These are phyloP conservation scores for Trichonephila inaurata DNA, from an alignment of 1,140 invertebrate species.

Conservation along the genomic window DNA sequence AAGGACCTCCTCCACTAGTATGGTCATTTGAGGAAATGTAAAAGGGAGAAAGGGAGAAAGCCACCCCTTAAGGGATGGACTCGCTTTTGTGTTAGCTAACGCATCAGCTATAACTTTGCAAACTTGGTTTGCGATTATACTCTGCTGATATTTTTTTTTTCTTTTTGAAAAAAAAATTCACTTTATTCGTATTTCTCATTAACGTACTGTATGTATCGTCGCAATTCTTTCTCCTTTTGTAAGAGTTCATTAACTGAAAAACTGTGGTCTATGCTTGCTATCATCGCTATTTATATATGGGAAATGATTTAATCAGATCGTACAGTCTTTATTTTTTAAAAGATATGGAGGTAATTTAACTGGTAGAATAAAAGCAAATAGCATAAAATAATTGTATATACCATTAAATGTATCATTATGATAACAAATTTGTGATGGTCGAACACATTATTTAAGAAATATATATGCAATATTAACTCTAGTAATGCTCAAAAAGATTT, in stretches of 20 bases:
- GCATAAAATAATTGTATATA: not conserved
- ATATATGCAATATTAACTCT: not conserved
- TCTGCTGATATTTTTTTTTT: not conserved
- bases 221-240: not conserved
- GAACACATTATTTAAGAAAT: not conserved
- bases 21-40: constrained; percentile 64
- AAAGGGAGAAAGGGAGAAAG: not conserved
- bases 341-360: not conserved
- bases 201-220: not conserved
- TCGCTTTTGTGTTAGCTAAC: not conserved
- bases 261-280: not conserved
- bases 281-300: not conserved
- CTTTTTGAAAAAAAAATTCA: not conserved
- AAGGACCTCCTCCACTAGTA: constrained; percentile 33
- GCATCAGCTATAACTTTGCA: constrained; percentile 18
- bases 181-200: constrained; percentile 4
- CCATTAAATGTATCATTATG: too few relatives aligned
- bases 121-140: not conserved
- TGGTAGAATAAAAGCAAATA: not conserved
- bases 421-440: not conserved
- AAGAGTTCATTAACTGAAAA: not conserved
- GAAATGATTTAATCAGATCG: not conserved
- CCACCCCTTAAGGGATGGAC: constrained; percentile 15
- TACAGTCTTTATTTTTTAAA: not conserved
- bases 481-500: not conserved